phyloP scores from a whole-genome alignment of 1,140 invertebrate genomes.

The Lordiphosa clarofinis region DNA sequence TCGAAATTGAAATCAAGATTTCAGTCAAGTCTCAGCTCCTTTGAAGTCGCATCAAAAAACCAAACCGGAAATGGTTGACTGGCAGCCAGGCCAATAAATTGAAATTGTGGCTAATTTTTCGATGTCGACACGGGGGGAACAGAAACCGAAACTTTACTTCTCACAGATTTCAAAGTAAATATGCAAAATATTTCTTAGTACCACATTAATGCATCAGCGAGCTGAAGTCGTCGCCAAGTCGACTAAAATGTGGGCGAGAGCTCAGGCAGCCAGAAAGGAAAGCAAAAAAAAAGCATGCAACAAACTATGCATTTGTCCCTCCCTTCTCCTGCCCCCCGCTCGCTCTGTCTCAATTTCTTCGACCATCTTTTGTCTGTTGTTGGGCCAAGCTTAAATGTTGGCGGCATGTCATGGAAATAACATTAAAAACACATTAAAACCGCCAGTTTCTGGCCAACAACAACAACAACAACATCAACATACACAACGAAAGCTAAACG shows the following conservation, averaged over 20 bases:
- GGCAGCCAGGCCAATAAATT: conserved; percentile 30
- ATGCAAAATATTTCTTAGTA: conserved; percentile 74
- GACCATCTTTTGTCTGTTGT: conserved; percentile 23
- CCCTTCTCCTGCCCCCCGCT: not conserved
- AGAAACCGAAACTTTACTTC: conserved; percentile 47
- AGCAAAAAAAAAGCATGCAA: conserved; percentile 44
- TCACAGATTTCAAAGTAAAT: conserved; percentile 71
- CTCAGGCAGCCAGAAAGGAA: conserved; percentile 13
- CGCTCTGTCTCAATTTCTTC: conserved; percentile 2
- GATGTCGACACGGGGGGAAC: not conserved
- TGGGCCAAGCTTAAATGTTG: conserved; percentile 69
- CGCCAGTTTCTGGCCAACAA: conserved; percentile 67
- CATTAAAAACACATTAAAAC: conserved; percentile 78
- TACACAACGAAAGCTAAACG: conserved; percentile 62
- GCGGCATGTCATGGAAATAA: conserved; percentile 77
- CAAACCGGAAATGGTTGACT: conserved; percentile 17
- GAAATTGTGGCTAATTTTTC: conserved; percentile 12
- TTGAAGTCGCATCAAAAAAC: conserved; percentile 8
- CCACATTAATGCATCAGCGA: conserved; percentile 63
- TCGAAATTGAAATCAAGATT: no score
- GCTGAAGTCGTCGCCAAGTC: not conserved
- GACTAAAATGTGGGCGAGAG: conserved; percentile 53
- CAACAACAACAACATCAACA: conserved; percentile 32
- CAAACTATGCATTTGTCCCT: conserved; percentile 58
- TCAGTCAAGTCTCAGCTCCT: not conserved